Base-by-base conservation (phyloP, 92 coral and sea anemone species). In the Palythoa grandiflora region DNA sequence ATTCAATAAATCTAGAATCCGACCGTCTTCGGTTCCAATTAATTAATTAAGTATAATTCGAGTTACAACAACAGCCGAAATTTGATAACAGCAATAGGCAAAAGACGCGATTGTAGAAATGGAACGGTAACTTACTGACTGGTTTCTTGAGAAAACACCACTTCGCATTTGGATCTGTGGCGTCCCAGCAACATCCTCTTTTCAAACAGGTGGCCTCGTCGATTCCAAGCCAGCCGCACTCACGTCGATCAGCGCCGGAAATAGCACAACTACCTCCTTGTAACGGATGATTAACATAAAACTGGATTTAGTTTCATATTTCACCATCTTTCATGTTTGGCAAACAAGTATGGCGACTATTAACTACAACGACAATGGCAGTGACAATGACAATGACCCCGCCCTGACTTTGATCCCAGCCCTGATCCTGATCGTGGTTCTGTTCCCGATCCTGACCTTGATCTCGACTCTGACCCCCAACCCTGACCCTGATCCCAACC, bases 131-230 rank as follows among this genome's bases (percentile, higher is more conserved):
- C 79, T 75, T 75, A 75, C 79, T 20, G 17, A 9, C 21, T 50
- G 38, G 59, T 75, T 75, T 75, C 36, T 75, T 75, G 37, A 47
- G 10, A 50, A 75, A 75, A 48, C 79, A 75, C 79, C 79, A 75
- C 38, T 75, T 75, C 10, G 60, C 79, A 19, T 5, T n/a, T 51
- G 61, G 61, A 16, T 47, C 60, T 75, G 79, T 15, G 1, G 28
- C 60, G 79, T 75, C 54, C 57, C 57, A 75, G 48, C 79, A 75
- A 15, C 79, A 75, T 15, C 79, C 60, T 20, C 61, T 75, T 36
- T 48, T 75, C 37, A 50, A n/a, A 75, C 79, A 75, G 15, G 79
- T 75, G 16, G 79, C 79, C 60, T 75, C 79, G 16, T 50, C 60
- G 17, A 75, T 50, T 39, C 79, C 79, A 6, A 50, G 35, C 79